Percentiles rank a stretch among this genome's conserved stretches.
These are phyloP conservation scores for Piscicola geometra DNA, from an alignment of 2,888 invertebrate genomes.

Conservation along the genomic window DNA sequence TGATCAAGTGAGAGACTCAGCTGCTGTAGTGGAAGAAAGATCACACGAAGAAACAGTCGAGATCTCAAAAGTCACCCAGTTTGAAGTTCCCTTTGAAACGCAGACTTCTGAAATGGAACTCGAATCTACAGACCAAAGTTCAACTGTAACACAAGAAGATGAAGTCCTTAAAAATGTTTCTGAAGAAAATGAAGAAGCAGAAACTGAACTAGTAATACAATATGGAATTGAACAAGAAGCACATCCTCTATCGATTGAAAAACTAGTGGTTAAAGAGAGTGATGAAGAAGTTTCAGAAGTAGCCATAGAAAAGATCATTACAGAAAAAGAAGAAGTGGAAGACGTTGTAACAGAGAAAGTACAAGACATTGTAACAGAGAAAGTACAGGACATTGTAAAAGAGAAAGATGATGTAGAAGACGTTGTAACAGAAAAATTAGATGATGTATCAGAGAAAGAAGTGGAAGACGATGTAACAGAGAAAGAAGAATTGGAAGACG, in stretches of 20 bases:
- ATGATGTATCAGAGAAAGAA: neutral
- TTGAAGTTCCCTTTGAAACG: no score
- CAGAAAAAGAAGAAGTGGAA: neutral
- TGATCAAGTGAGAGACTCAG: no score
- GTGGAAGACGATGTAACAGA: neutral
- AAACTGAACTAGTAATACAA: neutral
- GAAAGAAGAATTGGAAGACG: neutral
- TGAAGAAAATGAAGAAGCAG: neutral
- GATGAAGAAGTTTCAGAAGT: neutral
- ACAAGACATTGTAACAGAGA: slow-evolving; percentile 6
- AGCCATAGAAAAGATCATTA: neutral
- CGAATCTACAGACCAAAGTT: no score
- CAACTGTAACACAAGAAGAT: no score
- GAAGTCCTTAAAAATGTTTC: slow-evolving; percentile 11
- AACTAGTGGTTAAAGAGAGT: neutral
- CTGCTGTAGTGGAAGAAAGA: no score
- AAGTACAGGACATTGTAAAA: neutral
- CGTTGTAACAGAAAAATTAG: neutral
- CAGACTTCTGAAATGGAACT: no score
- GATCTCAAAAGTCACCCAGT: no score
- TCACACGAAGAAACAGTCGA: no score
- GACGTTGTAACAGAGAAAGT: neutral
- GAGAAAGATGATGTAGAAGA: neutral
- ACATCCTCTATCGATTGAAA: neutral
- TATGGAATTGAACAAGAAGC: slow-evolving; percentile 1